Percentiles rank a stretch among this genome's conserved stretches.
These are phyloP conservation scores for Onychostoma macrolepis DNA, from an alignment of 2,113 vertebrate species.

Conservation along the genomic window DNA sequence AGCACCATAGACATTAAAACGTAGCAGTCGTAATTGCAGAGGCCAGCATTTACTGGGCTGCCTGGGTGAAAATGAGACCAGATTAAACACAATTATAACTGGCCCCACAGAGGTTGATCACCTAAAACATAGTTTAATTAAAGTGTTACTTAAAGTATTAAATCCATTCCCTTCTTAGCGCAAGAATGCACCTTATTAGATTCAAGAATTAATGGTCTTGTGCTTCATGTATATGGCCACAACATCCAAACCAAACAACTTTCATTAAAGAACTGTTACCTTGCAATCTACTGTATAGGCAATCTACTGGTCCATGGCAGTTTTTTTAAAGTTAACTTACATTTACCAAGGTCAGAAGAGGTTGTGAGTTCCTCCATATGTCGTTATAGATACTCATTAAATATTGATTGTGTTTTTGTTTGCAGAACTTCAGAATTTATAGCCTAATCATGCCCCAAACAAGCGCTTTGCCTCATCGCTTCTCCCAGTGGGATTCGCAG, in stretches of 20 bases:
- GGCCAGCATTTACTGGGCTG: background rate
- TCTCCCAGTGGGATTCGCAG: background rate
- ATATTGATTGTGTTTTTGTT: slow-evolving; percentile 37
- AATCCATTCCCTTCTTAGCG: slow-evolving; percentile 5
- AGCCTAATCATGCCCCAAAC: slow-evolving; percentile 11
- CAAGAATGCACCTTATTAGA: slow-evolving; percentile 1
- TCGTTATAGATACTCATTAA: slow-evolving; percentile 27
- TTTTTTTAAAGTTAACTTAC: background rate
- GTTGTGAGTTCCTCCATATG: background rate
- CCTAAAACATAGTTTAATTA: slow-evolving; percentile 27
- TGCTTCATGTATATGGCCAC: background rate
- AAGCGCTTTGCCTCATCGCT: background rate
- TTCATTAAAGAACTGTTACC: background rate
- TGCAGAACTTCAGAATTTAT: background rate
- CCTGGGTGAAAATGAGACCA: background rate
- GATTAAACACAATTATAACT: slow-evolving; percentile 60
- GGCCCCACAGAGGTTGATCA: slow-evolving; percentile 30
- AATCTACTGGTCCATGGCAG: background rate
- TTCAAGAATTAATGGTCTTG: background rate
- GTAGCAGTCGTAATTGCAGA: background rate
- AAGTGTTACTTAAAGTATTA: slow-evolving; percentile 33
- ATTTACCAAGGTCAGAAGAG: background rate
- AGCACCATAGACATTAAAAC: background rate
- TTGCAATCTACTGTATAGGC: background rate
- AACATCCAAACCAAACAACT: background rate